Base-by-base conservation (phyloP, 2,888 invertebrate genomes). In the Metallyticus violacea region DNA sequence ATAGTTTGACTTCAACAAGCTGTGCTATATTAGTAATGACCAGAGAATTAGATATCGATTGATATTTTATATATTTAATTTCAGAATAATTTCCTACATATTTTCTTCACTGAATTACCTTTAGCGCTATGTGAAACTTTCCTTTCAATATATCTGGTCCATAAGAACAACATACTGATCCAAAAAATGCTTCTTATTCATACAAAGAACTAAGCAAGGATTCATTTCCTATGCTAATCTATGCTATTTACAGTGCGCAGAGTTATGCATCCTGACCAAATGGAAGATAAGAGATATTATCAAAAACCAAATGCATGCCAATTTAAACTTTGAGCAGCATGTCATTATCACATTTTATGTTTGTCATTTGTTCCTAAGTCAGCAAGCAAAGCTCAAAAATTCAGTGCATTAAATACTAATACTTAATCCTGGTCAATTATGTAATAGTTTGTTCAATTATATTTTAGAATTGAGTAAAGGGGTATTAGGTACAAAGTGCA, bases 321-420 rank as follows among this genome's bases (percentile, higher is more conserved):
- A 62, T 62, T 76, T 26, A 76, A 82, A 40, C 22, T 82, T 82
- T 82, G 82, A 82, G 82, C 82, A 82, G 40, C 76, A 62, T 62
- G 30, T 40, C 40, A 62, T 9, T 62, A 62, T 62, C 40, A 62
- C 40, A 62, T 62, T 62, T 15, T 62, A 62, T 15, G 40, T 62
- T 62, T 62, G 40, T 62, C 40, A 62, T 15, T 62, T 62, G 22
- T 62, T 62, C 82, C 76, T 26, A 76, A 82, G 76, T 82, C 82
- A 82, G 82, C 76, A 82, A 76, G 76, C 82, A 82, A 26, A 82
- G 9, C 76, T 82, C 26, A 76, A 76, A 82, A 82, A 62, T 15
- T 62, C 40, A 62, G 40, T 22, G 22, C 40, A 62, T 62, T 9
- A 62, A 62, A 22, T 62, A 62, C 22, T 62, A 62, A 62, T 62